Evolutionary conservation across 2,888 invertebrate genomes (phyloP).

Genomic region (Cataglyphis albicans): DNA sequence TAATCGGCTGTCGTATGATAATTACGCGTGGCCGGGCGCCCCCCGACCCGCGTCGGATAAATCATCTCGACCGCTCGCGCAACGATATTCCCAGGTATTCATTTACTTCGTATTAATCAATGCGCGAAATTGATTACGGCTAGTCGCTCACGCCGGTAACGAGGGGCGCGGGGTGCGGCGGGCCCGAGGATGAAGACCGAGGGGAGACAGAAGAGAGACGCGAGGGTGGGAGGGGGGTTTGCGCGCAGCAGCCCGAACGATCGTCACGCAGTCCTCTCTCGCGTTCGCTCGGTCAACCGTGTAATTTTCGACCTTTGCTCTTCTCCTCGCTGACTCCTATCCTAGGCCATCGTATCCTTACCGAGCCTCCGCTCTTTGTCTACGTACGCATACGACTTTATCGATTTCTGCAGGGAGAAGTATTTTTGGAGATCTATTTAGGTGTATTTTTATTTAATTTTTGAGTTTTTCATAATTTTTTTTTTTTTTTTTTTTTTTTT

Average conservation of each 20-base stretch:
- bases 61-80: constrained; percentile 79
- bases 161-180: constrained; percentile 63
- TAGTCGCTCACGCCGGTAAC: constrained; percentile 67
- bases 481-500: not conserved
- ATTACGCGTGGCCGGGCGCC: constrained; percentile 82
- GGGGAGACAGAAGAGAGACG: constrained; percentile 5
- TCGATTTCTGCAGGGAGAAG: not conserved
- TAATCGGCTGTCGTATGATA: constrained; percentile 86
- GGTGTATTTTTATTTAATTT: not conserved
- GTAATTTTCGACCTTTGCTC: constrained; percentile 52
- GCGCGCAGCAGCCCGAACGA: constrained; percentile 39
- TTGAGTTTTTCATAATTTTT: no score
- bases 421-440: not conserved
- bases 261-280: constrained; percentile 56
- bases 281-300: constrained; percentile 55
- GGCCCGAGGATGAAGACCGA: not conserved
- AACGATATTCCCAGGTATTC: constrained; percentile 83
- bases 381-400: not conserved
- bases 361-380: constrained; percentile 5
- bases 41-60: constrained; percentile 84
- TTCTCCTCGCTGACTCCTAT: no score
- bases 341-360: not conserved
- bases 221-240: not conserved
- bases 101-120: constrained; percentile 85
- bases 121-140: constrained; percentile 83